Conservation (phyloP, 2,113 vertebrate species). For the Zapornia atra region DNA sequence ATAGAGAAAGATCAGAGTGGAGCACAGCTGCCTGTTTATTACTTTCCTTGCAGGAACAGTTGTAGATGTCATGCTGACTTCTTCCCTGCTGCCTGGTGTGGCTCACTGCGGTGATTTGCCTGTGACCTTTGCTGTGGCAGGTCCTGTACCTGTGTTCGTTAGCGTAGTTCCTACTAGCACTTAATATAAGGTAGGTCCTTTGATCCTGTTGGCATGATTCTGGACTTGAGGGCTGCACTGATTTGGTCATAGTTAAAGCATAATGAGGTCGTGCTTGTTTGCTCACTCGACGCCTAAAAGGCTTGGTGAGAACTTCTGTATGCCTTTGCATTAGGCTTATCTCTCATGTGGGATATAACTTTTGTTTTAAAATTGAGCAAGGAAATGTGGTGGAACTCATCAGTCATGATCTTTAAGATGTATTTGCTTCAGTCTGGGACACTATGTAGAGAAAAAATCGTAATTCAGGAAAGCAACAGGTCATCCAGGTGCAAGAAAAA, state of each 20-base stretch:
- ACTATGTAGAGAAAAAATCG: not conserved
- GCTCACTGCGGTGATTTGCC: not conserved
- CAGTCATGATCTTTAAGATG: not conserved
- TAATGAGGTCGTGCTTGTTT: not conserved
- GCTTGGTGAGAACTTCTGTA: not conserved
- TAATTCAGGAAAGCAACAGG: not conserved
- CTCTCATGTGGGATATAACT: not conserved
- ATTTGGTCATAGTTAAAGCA: not conserved
- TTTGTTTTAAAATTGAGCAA: not conserved
- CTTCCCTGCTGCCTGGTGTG: not conserved
- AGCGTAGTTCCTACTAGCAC: not conserved
- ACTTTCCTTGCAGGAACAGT: not conserved
- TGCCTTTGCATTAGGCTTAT: not conserved
- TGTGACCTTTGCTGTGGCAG: not conserved
- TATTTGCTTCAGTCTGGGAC: not conserved
- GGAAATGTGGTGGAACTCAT: not conserved
- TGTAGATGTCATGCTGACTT: rapidly evolving
- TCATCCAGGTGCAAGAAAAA: not conserved
- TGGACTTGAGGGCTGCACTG: not conserved
- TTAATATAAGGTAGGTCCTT: not conserved
- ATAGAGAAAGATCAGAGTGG: not conserved
- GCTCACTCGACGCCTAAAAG: not conserved
- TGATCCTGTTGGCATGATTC: not conserved
- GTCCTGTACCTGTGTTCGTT: not conserved
- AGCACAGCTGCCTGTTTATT: not conserved